Evolutionary conservation across 2,113 vertebrate species (phyloP).

Genomic region (Aegithalos caudatus): DNA sequence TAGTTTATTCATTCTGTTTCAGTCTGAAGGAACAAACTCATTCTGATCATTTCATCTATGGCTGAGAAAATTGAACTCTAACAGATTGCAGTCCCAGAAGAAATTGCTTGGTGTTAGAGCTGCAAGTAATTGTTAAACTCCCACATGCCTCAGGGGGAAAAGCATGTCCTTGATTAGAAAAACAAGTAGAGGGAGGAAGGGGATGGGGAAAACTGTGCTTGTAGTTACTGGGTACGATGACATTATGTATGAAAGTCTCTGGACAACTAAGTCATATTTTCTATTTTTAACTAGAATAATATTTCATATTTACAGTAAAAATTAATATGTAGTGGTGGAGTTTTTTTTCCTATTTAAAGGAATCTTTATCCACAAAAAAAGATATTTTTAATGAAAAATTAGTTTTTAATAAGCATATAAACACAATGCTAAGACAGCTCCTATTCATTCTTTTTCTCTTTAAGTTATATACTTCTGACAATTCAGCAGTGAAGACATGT

Average conservation of each 20-base stretch:
- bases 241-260: constrained; percentile 13
- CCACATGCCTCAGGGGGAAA: constrained; percentile 68
- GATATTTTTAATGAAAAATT: constrained; percentile 7
- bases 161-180: constrained; percentile 75
- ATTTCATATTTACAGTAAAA: constrained; percentile 57
- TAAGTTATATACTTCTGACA: constrained; percentile 39
- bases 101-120: constrained; percentile 77
- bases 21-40: constrained; percentile 77
- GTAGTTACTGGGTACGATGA: constrained; percentile 2
- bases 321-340: not conserved
- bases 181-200: constrained; percentile 41
- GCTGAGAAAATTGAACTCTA: constrained; percentile 79
- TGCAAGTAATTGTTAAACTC: constrained; percentile 79
- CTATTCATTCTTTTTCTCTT: constrained; percentile 33
- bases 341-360: not conserved
- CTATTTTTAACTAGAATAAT: constrained; percentile 39
- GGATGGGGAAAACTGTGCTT: not conserved
- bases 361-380: not conserved
- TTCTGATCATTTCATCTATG: constrained; percentile 76
- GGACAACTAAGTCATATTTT: not conserved
- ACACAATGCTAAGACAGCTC: not conserved
- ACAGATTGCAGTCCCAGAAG: constrained; percentile 76
- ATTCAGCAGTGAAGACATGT: not conserved
- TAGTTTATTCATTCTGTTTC: constrained; percentile 74
- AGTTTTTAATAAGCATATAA: constrained; percentile 4